A percentile compares a stretch with the other conserved stretches of the same genome.
phyloP scores from a whole-genome alignment of 1,140 invertebrate genomes.

The Drosophila varians region DNA sequence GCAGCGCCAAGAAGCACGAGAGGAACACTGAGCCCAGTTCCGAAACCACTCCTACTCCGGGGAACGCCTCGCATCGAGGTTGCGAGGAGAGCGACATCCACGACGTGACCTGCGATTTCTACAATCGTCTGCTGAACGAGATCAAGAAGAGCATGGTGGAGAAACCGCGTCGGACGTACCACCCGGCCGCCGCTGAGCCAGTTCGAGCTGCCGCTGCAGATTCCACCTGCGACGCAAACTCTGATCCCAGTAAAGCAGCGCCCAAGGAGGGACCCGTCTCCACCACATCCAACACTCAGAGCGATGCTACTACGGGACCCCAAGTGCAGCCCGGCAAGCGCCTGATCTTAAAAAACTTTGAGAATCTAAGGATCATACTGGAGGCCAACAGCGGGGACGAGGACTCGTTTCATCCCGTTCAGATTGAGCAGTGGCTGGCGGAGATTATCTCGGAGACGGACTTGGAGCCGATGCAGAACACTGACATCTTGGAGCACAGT shows the following conservation, averaged over 20 bases:
- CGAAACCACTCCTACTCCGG: constrained; percentile 25
- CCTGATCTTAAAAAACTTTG: constrained; percentile 77
- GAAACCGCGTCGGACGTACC: constrained; percentile 40
- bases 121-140: constrained; percentile 78
- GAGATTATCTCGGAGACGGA: constrained; percentile 85
- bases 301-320: constrained; percentile 29
- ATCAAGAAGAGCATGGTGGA: constrained; percentile 78
- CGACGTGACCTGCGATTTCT: constrained; percentile 77
- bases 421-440: constrained; percentile 85
- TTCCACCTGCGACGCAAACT: constrained; percentile 54
- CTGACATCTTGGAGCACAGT: constrained; percentile 84
- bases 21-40: constrained; percentile 1
- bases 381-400: constrained; percentile 72
- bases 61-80: constrained; percentile 16
- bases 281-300: constrained; percentile 42
- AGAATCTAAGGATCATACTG: constrained; percentile 74
- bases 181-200: constrained; percentile 24
- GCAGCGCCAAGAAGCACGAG: constrained; percentile 22
- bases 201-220: constrained; percentile 45
- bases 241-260: constrained; percentile 9
- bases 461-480: constrained; percentile 85
- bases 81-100: constrained; percentile 49
- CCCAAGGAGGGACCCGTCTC: constrained; percentile 32
- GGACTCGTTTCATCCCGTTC: constrained; percentile 83
- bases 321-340: constrained; percentile 60